Evolutionary conservation across 1,140 invertebrate species (phyloP).

Genomic region (Anoplolepis gracilipes): DNA sequence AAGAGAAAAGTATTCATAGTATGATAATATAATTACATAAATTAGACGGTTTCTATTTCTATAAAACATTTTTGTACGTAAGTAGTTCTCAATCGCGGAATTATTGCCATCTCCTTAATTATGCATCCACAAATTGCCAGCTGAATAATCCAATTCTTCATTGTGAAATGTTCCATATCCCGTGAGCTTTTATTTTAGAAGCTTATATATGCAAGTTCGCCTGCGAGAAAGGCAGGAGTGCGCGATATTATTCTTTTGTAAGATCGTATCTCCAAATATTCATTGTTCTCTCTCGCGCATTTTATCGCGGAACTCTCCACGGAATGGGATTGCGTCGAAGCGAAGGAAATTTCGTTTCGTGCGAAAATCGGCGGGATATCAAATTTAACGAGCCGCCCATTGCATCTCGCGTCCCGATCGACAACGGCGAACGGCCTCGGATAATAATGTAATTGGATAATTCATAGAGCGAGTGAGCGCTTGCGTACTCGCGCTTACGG

Average conservation of each 20-base stretch:
- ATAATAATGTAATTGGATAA: constrained; percentile 72
- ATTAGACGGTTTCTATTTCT: not conserved
- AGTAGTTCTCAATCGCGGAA: constrained; percentile 20
- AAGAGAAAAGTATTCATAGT: not conserved
- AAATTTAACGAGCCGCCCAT: constrained; percentile 32
- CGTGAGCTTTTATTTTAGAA: constrained; percentile 42
- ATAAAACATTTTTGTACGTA: not conserved
- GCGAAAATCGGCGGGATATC: constrained; percentile 18
- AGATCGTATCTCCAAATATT: constrained; percentile 41
- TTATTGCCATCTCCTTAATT: constrained; percentile 40
- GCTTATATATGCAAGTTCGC: not conserved
- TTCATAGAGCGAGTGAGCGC: constrained; percentile 66
- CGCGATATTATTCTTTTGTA: constrained; percentile 7
- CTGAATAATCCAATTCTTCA: constrained; percentile 51
- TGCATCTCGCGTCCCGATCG: constrained; percentile 36
- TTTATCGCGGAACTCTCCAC: not conserved
- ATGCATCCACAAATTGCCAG: constrained; percentile 27
- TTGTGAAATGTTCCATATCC: not conserved
- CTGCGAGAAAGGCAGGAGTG: not conserved
- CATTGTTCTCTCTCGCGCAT: not conserved
- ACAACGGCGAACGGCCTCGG: not conserved
- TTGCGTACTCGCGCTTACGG: constrained; percentile 56
- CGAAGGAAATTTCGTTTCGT: not conserved
- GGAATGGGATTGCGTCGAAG: not conserved
- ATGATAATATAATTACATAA: not conserved